A percentile compares a stretch with the other conserved stretches of the same genome.
phyloP scores from a whole-genome alignment of 2,113 vertebrate genomes.

The Chlamydotis undulata region DNA sequence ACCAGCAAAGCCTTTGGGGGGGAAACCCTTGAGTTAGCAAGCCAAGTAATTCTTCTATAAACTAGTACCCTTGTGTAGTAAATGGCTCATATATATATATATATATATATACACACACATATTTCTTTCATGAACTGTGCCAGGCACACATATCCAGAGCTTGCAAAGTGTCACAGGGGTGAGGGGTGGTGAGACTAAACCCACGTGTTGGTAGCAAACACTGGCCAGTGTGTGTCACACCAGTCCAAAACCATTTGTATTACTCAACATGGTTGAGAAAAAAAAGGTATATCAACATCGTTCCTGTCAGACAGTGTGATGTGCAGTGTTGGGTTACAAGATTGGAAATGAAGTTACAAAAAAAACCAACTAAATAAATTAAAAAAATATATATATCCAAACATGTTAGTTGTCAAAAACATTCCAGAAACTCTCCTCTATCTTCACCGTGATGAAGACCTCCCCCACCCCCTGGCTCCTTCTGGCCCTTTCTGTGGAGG shows the following conservation, averaged over 20 bases:
- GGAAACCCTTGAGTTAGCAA: neutral
- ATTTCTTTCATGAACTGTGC: neutral
- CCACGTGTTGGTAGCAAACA: rapidly evolving
- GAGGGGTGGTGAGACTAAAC: rapidly evolving
- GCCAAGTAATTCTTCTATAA: neutral
- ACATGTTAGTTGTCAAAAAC: neutral
- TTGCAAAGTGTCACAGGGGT: too few species aligned
- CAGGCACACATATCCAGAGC: neutral
- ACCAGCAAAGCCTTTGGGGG: neutral
- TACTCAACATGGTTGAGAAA: rapidly evolving
- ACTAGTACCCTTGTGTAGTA: too few species aligned
- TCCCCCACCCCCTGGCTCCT: neutral
- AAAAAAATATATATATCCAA: neutral
- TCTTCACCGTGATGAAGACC: rapidly evolving
- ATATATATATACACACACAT: too few species aligned
- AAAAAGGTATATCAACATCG: neutral
- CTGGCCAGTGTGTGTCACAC: rapidly evolving
- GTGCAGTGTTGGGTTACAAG: too few species aligned
- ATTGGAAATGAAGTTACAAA: neutral
- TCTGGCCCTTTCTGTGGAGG: neutral
- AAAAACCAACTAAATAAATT: neutral
- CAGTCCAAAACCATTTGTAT: neutral
- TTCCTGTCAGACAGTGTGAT: rapidly evolving
- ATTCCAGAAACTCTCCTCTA: neutral
- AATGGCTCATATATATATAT: neutral